A percentile compares a stretch with the other conserved stretches of the same genome.
phyloP scores from a whole-genome alignment of 2,113 vertebrate genomes.

The Equus przewalskii region DNA sequence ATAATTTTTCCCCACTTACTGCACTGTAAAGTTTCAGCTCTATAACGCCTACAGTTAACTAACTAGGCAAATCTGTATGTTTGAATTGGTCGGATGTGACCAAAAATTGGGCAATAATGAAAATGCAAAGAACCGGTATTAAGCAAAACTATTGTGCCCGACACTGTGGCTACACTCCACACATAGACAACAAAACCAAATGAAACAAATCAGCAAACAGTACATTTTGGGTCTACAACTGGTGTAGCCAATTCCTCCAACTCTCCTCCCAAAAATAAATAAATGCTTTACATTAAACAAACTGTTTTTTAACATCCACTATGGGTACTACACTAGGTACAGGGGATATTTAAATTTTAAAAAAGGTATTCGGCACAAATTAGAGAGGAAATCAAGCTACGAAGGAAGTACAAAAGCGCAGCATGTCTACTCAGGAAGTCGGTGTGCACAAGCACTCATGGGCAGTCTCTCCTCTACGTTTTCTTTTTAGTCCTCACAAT shows the following conservation, averaged over 20 bases:
- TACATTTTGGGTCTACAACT: neutral
- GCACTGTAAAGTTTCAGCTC: neutral
- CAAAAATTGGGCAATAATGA: neutral
- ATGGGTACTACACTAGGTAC: neutral
- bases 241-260: neutral
- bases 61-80: neutral
- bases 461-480: neutral
- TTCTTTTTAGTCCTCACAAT: neutral
- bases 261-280: neutral
- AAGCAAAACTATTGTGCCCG: neutral
- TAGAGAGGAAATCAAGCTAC: neutral
- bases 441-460: neutral
- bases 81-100: neutral
- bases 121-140: neutral
- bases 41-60: neutral
- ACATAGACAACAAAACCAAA: neutral
- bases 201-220: neutral
- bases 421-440: neutral
- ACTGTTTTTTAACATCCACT: neutral
- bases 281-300: conserved; percentile 12
- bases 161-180: neutral
- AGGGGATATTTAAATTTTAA: neutral
- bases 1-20: neutral
- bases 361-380: neutral
- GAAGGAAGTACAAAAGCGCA: neutral